A percentile compares a stretch with the other conserved stretches of the same genome.
phyloP scores from a whole-genome alignment of 2,113 vertebrate genomes.

The Sylvia atricapilla region DNA sequence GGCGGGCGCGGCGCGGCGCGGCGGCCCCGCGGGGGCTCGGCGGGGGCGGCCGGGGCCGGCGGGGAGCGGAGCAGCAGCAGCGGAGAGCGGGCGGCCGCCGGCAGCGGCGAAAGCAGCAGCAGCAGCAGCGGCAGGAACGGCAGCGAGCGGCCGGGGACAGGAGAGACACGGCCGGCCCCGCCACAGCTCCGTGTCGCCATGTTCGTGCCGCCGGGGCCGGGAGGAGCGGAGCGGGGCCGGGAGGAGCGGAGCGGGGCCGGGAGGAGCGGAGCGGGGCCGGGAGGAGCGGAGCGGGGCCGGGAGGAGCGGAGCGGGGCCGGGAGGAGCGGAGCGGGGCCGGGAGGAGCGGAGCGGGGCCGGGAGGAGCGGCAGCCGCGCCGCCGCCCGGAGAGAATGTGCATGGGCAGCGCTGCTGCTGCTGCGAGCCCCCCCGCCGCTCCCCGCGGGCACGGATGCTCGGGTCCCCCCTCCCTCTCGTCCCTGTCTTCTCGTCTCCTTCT shows the following conservation, averaged over 20 bases:
- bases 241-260: neutral
- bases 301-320: neutral
- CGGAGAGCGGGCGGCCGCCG: too few species aligned
- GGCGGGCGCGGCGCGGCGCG: slow-evolving; percentile 54
- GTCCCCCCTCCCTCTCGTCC: neutral
- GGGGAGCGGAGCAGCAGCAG: too few species aligned
- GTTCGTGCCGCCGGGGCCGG: slow-evolving; percentile 38
- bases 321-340: neutral
- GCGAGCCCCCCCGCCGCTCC: neutral
- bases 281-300: neutral
- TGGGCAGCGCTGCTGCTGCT: neutral
- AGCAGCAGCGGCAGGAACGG: neutral
- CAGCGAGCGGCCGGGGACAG: neutral
- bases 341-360: neutral
- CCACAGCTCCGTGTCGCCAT: slow-evolving; percentile 71
- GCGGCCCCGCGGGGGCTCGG: neutral
- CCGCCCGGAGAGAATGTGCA: slow-evolving; percentile 77
- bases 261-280: neutral
- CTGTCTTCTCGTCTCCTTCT: neutral
- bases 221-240: neutral
- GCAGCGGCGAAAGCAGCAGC: too few species aligned
- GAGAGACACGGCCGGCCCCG: slow-evolving; percentile 46
- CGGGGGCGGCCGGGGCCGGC: neutral
- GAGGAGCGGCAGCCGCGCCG: slow-evolving; percentile 42
- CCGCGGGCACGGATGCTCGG: neutral